phyloP scores from a whole-genome alignment of 2,797 vertebrate species.

The Prionace glauca region DNA sequence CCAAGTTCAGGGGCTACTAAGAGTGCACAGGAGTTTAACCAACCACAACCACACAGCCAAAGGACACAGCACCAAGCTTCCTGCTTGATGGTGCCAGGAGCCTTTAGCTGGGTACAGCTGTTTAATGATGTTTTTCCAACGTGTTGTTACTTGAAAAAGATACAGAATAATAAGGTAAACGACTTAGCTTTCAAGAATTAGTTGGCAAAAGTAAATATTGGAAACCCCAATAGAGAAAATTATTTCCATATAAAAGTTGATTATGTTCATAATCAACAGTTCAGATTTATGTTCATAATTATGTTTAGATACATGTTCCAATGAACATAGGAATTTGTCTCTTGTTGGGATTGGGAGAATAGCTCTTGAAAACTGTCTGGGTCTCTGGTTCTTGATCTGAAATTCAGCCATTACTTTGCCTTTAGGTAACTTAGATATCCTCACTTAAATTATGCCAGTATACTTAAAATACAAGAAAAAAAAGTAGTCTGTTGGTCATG shows the following conservation, averaged over 20 bases:
- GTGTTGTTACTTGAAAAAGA: neutral
- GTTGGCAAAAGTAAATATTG: neutral
- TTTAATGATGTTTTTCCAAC: neutral
- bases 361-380: neutral
- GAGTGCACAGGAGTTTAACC: neutral
- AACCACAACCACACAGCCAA: neutral
- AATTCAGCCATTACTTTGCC: neutral
- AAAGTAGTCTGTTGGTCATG: neutral
- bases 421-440: neutral
- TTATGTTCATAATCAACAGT: neutral
- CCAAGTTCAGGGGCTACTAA: neutral
- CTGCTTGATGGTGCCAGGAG: neutral
- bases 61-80: neutral
- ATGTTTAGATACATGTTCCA: neutral
- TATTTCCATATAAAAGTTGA: neutral
- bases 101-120: neutral
- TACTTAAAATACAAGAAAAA: neutral
- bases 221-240: neutral
- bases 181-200: neutral
- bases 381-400: neutral
- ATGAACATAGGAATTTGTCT: neutral
- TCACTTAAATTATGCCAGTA: neutral
- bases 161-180: neutral
- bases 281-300: neutral
- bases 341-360: neutral